Evolutionary conservation across 2,797 vertebrate genomes (phyloP).

Genomic region (Trematomus bernacchii): DNA sequence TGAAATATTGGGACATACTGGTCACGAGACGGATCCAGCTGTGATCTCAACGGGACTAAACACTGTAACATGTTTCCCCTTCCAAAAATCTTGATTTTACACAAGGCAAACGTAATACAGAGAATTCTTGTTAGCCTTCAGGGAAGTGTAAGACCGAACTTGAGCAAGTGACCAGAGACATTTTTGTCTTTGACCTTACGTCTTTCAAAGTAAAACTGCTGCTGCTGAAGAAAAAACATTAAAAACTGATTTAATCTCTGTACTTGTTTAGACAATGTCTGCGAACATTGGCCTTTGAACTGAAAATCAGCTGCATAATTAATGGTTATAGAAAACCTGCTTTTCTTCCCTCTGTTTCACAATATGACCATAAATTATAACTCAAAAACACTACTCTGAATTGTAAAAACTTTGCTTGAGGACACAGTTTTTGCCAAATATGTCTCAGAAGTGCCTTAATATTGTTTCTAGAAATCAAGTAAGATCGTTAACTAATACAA

Average conservation of each 20-base stretch:
- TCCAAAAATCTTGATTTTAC: constrained; percentile 23
- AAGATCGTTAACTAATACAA: constrained; percentile 10
- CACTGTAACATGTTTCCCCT: neutral
- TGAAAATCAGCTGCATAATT: constrained; percentile 25
- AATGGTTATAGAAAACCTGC: constrained; percentile 18
- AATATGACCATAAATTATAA: constrained; percentile 11
- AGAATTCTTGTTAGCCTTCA: neutral
- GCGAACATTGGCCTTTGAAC: constrained; percentile 16
- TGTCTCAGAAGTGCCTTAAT: neutral
- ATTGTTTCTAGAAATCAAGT: neutral
- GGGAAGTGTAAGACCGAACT: constrained; percentile 8
- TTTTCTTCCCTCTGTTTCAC: constrained; percentile 13
- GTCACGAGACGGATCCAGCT: constrained; percentile 44
- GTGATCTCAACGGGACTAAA: constrained; percentile 39
- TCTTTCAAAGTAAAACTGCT: neutral
- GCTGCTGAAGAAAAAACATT: constrained; percentile 19
- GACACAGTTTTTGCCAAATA: neutral
- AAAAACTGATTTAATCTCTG: constrained; percentile 19
- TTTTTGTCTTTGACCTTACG: neutral
- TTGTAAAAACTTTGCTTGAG: neutral
- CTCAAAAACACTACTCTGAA: neutral
- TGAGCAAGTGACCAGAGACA: constrained; percentile 20
- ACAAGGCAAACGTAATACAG: neutral
- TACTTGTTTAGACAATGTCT: constrained; percentile 10
- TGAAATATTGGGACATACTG: neutral